These are phyloP conservation scores for Anhinga anhinga DNA, from an alignment of 2,113 vertebrate species.

Conservation along the genomic window DNA sequence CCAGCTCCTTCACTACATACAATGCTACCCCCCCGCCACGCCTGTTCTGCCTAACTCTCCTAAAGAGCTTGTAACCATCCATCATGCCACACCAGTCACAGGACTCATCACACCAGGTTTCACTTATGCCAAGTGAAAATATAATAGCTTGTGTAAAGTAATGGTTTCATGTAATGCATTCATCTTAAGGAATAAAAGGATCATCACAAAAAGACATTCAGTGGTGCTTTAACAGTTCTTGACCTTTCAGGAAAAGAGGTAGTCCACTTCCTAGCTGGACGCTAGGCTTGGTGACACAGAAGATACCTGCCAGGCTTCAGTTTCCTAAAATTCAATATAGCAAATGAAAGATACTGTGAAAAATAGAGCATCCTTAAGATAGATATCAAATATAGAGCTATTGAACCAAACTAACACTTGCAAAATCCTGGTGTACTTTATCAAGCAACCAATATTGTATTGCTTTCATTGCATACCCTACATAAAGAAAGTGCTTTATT, in stretches of 20 bases:
- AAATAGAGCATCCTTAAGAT: background rate
- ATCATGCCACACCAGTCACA: no score
- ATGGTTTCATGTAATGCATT: background rate
- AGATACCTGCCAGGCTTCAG: background rate
- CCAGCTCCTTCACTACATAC: no score
- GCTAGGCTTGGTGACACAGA: background rate
- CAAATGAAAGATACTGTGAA: background rate
- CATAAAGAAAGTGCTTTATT: background rate
- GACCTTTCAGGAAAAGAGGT: background rate
- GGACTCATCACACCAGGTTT: no score
- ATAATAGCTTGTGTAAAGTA: background rate
- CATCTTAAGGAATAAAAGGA: background rate
- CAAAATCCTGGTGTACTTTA: background rate
- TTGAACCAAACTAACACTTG: background rate
- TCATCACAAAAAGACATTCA: background rate
- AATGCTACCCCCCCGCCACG: no score
- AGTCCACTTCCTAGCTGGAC: background rate
- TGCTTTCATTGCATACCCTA: background rate
- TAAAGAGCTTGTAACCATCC: no score
- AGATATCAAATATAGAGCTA: background rate
- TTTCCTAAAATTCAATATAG: background rate
- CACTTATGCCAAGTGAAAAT: background rate
- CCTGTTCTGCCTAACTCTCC: no score
- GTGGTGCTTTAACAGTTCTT: background rate
- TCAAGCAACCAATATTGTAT: background rate